These are phyloP conservation scores for Eugnorisma glareosa DNA, from an alignment of 2,888 invertebrate genomes.

Conservation along the genomic window DNA sequence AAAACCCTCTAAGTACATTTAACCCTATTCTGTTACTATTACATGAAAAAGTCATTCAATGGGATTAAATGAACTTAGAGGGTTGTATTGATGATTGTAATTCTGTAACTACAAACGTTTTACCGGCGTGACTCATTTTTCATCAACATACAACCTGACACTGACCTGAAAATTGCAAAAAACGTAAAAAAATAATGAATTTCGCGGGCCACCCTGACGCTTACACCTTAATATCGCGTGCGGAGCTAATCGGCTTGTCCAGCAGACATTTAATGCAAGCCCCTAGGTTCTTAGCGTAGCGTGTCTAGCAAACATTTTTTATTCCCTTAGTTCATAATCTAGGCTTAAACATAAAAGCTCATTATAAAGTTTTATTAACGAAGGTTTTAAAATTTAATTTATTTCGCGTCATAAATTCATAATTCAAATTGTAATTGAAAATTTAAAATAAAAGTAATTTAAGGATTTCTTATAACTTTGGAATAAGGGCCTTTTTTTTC, in stretches of 20 bases:
- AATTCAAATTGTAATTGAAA: not conserved
- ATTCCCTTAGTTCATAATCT: conserved; percentile 22
- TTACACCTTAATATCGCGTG: conserved; percentile 37
- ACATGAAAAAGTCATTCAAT: too few species aligned
- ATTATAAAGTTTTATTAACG: conserved; percentile 15
- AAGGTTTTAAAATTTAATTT: conserved; percentile 15
- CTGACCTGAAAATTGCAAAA: too few species aligned
- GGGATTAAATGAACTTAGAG: too few species aligned
- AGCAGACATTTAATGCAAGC: conserved; percentile 34
- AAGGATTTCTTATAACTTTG: not conserved
- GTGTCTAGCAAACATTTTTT: conserved; percentile 40
- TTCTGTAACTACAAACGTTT: too few species aligned
- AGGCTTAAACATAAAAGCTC: conserved; percentile 15
- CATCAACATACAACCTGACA: too few species aligned
- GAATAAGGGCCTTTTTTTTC: not conserved
- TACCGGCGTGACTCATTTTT: too few species aligned
- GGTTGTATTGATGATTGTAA: too few species aligned
- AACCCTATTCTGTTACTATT: too few species aligned
- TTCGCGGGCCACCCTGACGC: too few species aligned
- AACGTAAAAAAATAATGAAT: too few species aligned
- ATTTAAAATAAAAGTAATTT: not conserved
- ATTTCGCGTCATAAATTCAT: not conserved
- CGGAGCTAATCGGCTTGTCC: conserved; percentile 39
- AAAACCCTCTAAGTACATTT: too few species aligned
- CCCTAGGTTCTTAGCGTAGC: conserved; percentile 23